These are phyloP conservation scores for Octonoba sinensis DNA, from an alignment of 2,888 invertebrate species.

Conservation along the genomic window DNA sequence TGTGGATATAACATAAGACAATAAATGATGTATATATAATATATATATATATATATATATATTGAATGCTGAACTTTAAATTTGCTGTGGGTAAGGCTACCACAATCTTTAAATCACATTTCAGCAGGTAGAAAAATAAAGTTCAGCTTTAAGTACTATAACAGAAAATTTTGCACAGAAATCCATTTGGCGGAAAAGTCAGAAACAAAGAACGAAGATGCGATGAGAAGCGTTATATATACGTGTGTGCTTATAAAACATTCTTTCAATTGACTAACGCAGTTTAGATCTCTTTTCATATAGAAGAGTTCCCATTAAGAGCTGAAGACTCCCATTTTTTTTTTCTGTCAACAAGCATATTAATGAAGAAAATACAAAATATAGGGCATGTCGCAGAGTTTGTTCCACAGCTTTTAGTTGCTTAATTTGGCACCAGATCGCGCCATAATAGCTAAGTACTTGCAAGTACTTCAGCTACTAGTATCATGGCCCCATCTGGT, in stretches of 20 bases:
- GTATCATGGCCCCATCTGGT: too few relatives aligned
- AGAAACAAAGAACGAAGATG: constrained; percentile 3
- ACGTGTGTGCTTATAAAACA: constrained; percentile 34
- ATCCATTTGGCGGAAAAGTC: constrained; percentile 29
- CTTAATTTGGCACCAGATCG: too few relatives aligned
- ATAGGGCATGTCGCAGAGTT: too few relatives aligned
- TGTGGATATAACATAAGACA: background rate
- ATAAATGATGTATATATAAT: background rate
- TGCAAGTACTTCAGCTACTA: too few relatives aligned
- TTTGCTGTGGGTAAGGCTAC: constrained; percentile 32
- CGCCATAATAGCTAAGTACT: too few relatives aligned
- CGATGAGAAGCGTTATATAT: constrained; percentile 24
- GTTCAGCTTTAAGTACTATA: constrained; percentile 24
- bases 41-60: constrained; percentile 28
- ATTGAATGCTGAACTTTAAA: constrained; percentile 45
- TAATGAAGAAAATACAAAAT: too few relatives aligned
- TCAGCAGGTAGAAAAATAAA: constrained; percentile 53
- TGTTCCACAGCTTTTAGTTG: too few relatives aligned
- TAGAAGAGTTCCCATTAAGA: too few relatives aligned
- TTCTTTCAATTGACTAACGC: constrained; percentile 26
- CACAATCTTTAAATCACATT: constrained; percentile 38
- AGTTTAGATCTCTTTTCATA: background rate
- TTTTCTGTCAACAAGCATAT: too few relatives aligned
- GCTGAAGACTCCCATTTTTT: too few relatives aligned
- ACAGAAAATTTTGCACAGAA: constrained; percentile 24